phyloP scores from a whole-genome alignment of 2,888 invertebrate species.

The Drosophila atripex region DNA sequence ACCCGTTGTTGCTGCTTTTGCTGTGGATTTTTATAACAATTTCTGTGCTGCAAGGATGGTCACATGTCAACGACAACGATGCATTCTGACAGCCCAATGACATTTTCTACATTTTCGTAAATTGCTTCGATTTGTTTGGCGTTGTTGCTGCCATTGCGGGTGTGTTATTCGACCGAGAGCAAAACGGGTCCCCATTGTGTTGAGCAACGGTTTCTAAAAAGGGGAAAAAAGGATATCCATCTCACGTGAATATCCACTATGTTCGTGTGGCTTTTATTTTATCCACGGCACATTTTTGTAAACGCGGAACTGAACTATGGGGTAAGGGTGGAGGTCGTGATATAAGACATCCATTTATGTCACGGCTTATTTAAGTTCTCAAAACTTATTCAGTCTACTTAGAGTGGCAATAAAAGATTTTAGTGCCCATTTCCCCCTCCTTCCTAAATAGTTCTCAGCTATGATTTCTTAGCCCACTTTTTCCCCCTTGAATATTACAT shows the following conservation, averaged over 20 bases:
- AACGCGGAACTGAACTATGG: neutral
- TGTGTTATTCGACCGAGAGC: slow-evolving; percentile 54
- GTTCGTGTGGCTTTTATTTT: slow-evolving; percentile 19
- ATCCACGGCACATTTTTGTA: slow-evolving; percentile 18
- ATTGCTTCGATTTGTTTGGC: slow-evolving; percentile 79
- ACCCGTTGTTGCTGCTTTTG: slow-evolving; percentile 25
- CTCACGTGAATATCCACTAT: slow-evolving; percentile 23
- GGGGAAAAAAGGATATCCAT: slow-evolving; percentile 4
- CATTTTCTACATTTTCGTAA: slow-evolving; percentile 82
- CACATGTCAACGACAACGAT: slow-evolving; percentile 77
- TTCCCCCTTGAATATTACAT: slow-evolving; percentile 2
- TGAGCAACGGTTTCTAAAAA: slow-evolving; percentile 29
- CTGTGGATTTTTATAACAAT: slow-evolving; percentile 15
- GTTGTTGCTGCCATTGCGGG: slow-evolving; percentile 37
- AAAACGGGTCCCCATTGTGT: slow-evolving; percentile 34
- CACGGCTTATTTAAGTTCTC: neutral
- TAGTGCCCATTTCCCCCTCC: slow-evolving; percentile 1
- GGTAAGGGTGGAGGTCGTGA: neutral
- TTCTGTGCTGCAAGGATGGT: slow-evolving; percentile 41
- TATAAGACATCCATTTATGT: neutral
- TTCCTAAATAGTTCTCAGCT: neutral
- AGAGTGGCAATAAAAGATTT: slow-evolving; percentile 7
- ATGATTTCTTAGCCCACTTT: neutral
- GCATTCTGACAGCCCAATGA: slow-evolving; percentile 82
- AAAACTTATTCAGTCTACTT: neutral